Evolutionary conservation across 2,797 vertebrate species (phyloP).

Genomic region (Iguana delicatissima): DNA sequence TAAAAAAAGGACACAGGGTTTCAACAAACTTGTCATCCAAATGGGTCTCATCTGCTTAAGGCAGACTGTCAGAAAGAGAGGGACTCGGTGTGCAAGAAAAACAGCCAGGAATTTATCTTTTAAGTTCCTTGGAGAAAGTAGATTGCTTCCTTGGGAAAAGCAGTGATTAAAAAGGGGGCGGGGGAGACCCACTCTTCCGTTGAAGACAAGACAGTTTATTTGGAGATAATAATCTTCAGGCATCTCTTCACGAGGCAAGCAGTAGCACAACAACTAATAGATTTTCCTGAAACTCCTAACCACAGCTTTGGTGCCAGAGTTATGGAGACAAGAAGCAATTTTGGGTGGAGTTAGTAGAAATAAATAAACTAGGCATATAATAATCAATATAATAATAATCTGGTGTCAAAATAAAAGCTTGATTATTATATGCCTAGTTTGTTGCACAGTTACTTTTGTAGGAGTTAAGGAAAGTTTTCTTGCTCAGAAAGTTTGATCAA

Average conservation of each 20-base stretch:
- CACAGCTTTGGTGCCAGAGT: too few relatives aligned
- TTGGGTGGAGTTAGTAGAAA: too few relatives aligned
- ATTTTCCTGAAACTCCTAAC: background rate
- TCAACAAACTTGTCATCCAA: background rate
- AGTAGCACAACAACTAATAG: background rate
- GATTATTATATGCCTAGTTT: too few relatives aligned
- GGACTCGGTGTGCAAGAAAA: background rate
- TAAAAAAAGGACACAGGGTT: background rate
- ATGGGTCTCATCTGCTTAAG: background rate
- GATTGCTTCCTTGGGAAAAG: background rate
- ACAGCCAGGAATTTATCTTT: background rate
- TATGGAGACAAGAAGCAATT: too few relatives aligned
- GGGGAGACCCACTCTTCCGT: too few relatives aligned
- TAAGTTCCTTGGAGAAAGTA: background rate
- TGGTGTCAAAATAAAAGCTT: too few relatives aligned
- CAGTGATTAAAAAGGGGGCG: too few relatives aligned
- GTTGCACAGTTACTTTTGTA: too few relatives aligned
- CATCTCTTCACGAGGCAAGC: background rate
- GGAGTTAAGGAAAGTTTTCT: too few relatives aligned
- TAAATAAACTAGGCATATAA: too few relatives aligned
- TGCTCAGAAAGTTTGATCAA: too few relatives aligned
- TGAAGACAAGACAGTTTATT: background rate
- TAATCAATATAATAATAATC: too few relatives aligned
- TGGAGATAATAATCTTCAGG: background rate
- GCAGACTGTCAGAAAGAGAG: background rate